Evolutionary conservation across 2,113 vertebrate genomes (phyloP), one percentile per base, ranked within the genome.

Genomic region (Menura novaehollandiae): DNA sequence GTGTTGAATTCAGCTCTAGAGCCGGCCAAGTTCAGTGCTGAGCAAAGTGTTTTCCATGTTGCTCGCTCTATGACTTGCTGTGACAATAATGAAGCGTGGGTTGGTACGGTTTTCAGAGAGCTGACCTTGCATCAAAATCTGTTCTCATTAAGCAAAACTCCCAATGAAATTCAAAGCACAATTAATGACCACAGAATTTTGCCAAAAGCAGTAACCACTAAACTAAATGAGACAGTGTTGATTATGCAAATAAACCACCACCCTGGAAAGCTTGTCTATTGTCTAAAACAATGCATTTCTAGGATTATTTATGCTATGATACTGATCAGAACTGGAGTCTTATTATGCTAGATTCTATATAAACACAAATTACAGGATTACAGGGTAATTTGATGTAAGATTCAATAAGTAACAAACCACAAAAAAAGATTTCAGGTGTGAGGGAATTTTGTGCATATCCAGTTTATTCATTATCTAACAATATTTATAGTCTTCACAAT

Each of bases 121-220:
- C 63, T 96, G 86, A 90, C 67, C 56, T 93, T 89, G 76, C 79
- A 71, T 71, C 72, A 78, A 71, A 93, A 92, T 77, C 62, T 88
- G 37, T 68, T 85, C 78, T 69, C 68, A 81, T 92, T 92, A 94
- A 91, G 24, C 44, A 89, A 92, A 96, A 91, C 85, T 89, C 44
- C 73, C 64, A 75, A 41, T n/a, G 51, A 96, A 91, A 80, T 88
- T 78, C 66, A 88, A 93, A 92, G 60, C 37, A 88, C 76, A 91
- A 93, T 92, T 92, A 97, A 94, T 20, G n/a, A 89, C 56, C 60
- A 72, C 17, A 68, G 83, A 74, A 81, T 90, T 94, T 88, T 89
- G 68, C 83, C 80, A 87, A 91, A 84, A 94, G 80, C 80, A 64
- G 33, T 73, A 95, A 85, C 37, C 44, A 56, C 75, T 96, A 80